phyloP scores from a whole-genome alignment of 2,888 invertebrate species.

The Trachelus tabidus region DNA sequence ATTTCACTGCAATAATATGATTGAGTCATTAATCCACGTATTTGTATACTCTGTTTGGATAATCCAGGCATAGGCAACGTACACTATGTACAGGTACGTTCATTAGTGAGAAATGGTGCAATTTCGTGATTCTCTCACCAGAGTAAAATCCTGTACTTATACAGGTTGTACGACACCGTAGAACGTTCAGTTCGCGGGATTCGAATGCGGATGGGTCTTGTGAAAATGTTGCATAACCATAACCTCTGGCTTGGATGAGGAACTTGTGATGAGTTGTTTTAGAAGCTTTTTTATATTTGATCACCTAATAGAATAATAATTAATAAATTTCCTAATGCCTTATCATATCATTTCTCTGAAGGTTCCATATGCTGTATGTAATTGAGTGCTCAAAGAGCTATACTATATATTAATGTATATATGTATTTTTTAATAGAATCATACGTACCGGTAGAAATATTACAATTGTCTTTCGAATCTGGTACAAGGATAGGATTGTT shows the following conservation, averaged over 20 bases:
- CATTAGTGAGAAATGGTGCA: constrained; percentile 7
- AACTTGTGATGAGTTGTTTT: neutral
- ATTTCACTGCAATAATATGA: neutral
- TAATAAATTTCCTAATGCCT: neutral
- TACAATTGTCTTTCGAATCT: neutral
- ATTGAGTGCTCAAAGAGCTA: neutral
- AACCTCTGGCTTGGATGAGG: neutral
- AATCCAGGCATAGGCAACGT: neutral
- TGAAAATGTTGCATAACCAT: constrained; percentile 2
- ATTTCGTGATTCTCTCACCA: constrained; percentile 1
- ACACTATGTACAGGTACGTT: neutral
- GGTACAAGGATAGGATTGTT: neutral
- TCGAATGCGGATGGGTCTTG: neutral
- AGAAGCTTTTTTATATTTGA: neutral
- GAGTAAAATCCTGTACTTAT: neutral
- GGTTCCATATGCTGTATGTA: neutral
- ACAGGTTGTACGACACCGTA: neutral
- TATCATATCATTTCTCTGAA: neutral
- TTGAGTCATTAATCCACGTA: neutral
- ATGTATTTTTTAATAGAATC: neutral
- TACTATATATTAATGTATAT: neutral
- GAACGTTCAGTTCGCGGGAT: neutral
- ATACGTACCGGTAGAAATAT: neutral
- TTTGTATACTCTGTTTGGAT: neutral
- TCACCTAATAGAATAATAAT: neutral